A percentile compares a stretch with the other conserved stretches of the same genome.
These are phyloP conservation scores for Aricia agestis DNA, from an alignment of 1,140 invertebrate species.

Conservation along the genomic window DNA sequence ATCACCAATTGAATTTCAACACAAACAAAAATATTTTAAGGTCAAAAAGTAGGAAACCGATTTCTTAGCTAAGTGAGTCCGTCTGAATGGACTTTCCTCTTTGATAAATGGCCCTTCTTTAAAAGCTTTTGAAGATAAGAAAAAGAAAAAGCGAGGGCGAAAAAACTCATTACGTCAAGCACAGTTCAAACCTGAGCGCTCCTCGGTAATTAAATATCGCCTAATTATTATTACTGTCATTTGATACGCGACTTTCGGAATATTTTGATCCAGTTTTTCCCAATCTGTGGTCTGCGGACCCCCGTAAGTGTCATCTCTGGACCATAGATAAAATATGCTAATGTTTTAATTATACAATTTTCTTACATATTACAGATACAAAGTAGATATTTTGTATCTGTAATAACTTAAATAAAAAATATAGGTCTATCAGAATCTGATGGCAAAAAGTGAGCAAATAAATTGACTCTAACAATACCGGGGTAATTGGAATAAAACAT, in stretches of 20 bases:
- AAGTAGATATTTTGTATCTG: too few relatives aligned
- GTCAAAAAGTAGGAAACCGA: background rate
- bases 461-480: too few relatives aligned
- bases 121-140: conserved; percentile 15
- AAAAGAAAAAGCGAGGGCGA: background rate
- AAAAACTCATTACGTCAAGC: conserved; percentile 14
- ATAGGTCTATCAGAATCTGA: too few relatives aligned
- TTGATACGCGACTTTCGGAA: conserved; percentile 26
- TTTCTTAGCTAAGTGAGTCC: background rate
- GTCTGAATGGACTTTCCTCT: background rate
- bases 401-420: too few relatives aligned
- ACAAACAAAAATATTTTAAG: background rate
- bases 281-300: too few relatives aligned
- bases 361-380: too few relatives aligned
- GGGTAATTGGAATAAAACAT: too few relatives aligned
- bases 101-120: conserved; percentile 14
- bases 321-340: too few relatives aligned
- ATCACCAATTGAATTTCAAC: background rate
- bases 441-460: too few relatives aligned
- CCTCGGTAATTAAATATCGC: conserved; percentile 30
- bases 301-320: too few relatives aligned
- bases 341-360: too few relatives aligned
- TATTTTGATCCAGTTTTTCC: too few relatives aligned
- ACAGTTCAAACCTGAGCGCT: conserved; percentile 8
- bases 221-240: conserved; percentile 32